Evolutionary conservation across 2,113 vertebrate genomes (phyloP).

Genomic region (Leiothrix lutea): DNA sequence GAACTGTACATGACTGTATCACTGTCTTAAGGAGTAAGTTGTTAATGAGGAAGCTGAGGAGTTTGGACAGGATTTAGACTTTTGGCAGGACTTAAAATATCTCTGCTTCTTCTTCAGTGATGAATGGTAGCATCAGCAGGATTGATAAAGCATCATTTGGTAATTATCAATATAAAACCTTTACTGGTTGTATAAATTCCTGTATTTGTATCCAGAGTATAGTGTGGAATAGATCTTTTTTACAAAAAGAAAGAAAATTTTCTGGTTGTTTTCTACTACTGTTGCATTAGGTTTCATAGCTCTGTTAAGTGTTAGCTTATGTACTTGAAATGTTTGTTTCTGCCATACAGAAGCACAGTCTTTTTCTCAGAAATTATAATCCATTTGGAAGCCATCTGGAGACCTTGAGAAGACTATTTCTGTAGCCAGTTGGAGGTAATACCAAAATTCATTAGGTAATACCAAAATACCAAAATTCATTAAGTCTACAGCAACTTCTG

Average conservation of each 20-base stretch:
- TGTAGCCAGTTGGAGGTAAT: background rate
- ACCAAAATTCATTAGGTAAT: background rate
- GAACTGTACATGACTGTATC: constrained; percentile 9
- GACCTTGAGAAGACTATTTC: background rate
- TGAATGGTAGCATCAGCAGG: background rate
- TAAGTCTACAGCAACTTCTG: background rate
- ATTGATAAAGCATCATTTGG: constrained; percentile 25
- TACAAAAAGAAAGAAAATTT: background rate
- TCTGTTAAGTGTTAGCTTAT: constrained; percentile 53
- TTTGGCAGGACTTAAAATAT: background rate
- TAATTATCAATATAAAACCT: constrained; percentile 13
- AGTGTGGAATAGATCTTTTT: constrained; percentile 51
- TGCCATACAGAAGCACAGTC: constrained; percentile 63
- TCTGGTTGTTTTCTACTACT: constrained; percentile 65
- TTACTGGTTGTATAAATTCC: constrained; percentile 51
- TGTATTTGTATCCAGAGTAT: constrained; percentile 42
- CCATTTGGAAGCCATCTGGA: background rate
- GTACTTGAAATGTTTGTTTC: constrained; percentile 72
- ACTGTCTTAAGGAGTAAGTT: constrained; percentile 19
- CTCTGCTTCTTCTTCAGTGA: background rate
- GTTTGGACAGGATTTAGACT: background rate
- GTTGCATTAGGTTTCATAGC: constrained; percentile 35
- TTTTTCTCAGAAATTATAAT: constrained; percentile 1
- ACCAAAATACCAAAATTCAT: background rate
- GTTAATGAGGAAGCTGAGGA: constrained; percentile 18